These are phyloP conservation scores for Ondatra zibethicus DNA, from an alignment of 2,113 vertebrate species.

Conservation along the genomic window DNA sequence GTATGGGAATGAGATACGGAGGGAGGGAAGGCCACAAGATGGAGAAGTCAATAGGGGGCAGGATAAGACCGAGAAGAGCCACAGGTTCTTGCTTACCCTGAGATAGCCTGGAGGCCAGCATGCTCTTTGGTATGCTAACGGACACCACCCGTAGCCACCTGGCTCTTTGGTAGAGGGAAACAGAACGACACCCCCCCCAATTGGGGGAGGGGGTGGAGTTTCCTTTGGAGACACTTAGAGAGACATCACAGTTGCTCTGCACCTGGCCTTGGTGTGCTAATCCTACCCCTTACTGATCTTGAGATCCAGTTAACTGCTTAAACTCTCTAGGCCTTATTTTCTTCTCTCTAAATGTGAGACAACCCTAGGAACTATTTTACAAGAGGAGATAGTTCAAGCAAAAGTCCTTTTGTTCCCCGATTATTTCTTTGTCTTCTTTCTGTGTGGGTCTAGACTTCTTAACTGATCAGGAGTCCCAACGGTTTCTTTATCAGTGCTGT, in stretches of 20 bases:
- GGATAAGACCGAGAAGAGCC: not conserved
- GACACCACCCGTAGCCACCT: not conserved
- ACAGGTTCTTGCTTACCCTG: not conserved
- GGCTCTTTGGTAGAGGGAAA: not conserved
- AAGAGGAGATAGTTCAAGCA: not conserved
- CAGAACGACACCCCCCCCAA: not conserved
- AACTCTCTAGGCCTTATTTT: not conserved
- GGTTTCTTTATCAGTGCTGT: not conserved
- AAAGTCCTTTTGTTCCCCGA: not conserved
- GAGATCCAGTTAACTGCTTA: not conserved
- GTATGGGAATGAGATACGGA: not conserved
- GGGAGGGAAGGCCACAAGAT: too few relatives aligned
- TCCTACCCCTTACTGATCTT: not conserved
- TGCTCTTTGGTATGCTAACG: not conserved
- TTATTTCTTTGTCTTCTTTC: not conserved
- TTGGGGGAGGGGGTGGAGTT: not conserved
- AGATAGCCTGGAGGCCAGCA: not conserved
- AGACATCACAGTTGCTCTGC: not conserved
- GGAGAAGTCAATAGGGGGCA: not conserved
- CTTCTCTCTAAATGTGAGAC: conserved; percentile 35
- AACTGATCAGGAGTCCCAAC: not conserved
- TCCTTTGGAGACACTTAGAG: not conserved
- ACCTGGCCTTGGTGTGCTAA: not conserved
- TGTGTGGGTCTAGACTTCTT: not conserved
- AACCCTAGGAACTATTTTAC: conserved; percentile 7